Evolutionary conservation across 2,797 vertebrate genomes (phyloP).

Genomic region (Apodemus agrarius): DNA sequence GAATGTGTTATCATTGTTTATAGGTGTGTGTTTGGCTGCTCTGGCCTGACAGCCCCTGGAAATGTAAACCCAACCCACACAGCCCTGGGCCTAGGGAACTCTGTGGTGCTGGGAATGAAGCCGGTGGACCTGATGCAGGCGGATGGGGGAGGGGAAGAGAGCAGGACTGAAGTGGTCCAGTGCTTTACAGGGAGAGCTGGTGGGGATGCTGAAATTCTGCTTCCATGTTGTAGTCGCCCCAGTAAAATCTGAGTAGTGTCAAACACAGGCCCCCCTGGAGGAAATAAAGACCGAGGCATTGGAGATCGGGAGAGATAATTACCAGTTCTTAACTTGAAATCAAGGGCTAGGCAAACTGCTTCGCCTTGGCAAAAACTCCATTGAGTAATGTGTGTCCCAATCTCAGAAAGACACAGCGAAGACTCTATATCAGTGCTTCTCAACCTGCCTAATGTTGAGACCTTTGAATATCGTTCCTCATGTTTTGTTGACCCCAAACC

Average conservation of each 20-base stretch:
- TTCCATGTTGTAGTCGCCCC: not conserved
- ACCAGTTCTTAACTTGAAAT: conserved; percentile 4
- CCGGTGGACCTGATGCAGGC: not conserved
- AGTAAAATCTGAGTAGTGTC: conserved; percentile 3
- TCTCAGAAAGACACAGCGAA: conserved; percentile 54
- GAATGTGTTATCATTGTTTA: not conserved
- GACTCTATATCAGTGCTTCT: not conserved
- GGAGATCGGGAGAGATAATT: not conserved
- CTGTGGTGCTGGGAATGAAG: not conserved
- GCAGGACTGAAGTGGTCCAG: not conserved
- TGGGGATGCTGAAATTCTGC: not conserved
- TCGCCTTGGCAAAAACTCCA: conserved; percentile 37
- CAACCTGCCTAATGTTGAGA: not conserved
- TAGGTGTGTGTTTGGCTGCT: not conserved
- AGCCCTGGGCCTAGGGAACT: not conserved
- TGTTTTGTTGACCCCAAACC: not conserved
- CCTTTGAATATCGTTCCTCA: not conserved
- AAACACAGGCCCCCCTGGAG: not conserved
- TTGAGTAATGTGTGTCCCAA: conserved; percentile 36
- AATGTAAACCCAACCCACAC: not conserved
- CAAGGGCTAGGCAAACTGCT: conserved; percentile 46
- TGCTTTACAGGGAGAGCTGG: not conserved
- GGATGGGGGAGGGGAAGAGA: too few relatives aligned
- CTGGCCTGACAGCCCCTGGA: not conserved
- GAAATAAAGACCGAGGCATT: not conserved